Base-by-base conservation (phyloP, 2,888 invertebrate species). In the Drosophila nr. fundita region DNA sequence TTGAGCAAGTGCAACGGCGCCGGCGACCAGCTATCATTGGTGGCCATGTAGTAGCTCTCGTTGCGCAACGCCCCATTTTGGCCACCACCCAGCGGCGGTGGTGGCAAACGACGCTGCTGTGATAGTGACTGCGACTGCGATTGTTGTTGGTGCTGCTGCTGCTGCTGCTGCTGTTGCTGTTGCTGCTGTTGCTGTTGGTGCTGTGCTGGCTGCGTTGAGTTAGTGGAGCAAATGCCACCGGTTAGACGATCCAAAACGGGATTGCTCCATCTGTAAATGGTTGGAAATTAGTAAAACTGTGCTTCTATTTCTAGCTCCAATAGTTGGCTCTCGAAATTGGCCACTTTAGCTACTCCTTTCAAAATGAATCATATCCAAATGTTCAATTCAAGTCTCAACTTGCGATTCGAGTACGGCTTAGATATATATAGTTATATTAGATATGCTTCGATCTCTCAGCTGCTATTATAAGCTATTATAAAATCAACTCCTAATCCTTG, bases 41-140 rank as follows among this genome's bases (percentile, higher is more conserved):
- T 96, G 87, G 97, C 97, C 94, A 97, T 96, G 89, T 97, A 98
- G 91, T 98, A 98, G 90, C 98, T 98, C 92, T 98, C 98, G 90
- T 98, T 98, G 68, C 98, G 94, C 68, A 98, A 92, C 18, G 89
- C 90, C 24, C 83, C 80, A 36, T 57, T 68, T 38, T 36, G 54
- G 54, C 60, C 76, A 24, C 60, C 21, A 7, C 50, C 45, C 52
- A 70, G 50, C 1, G 78, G 76, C 4, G 70, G 57, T 11, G 80
- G 71, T n/a, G 74, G 73, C 54, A 78, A 30, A 6, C 86, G 81
- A 32, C 71, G 80, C 49, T 70, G 77, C 29, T 38, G 27, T n/a
- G 45, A 4, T 15, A 24, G 24, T 24, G 45, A 24, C 24, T 73
- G 78, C 24, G 65, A 40, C 27, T 69, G 76, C 40, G 65, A 58